phyloP scores from a whole-genome alignment of 2,888 invertebrate genomes.

The Coenonympha glycerion region DNA sequence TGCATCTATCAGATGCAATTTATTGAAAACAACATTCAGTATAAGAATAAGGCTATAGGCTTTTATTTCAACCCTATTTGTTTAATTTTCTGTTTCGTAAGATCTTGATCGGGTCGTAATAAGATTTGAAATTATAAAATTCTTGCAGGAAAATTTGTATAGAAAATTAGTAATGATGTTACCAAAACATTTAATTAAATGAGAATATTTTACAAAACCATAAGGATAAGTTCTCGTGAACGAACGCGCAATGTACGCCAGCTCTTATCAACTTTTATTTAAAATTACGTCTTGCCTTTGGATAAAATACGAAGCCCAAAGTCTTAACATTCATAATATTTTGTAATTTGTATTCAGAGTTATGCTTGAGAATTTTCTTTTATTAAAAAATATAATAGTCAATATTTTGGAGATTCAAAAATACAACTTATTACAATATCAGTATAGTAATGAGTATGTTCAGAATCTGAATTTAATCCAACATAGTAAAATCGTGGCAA shows the following conservation, averaged over 20 bases:
- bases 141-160: too few relatives aligned
- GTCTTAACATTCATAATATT: constrained; percentile 27
- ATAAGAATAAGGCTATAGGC: too few relatives aligned
- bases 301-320: constrained; percentile 18
- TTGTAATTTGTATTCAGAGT: constrained; percentile 25
- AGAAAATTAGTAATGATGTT: neutral
- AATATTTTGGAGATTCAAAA: constrained; percentile 11
- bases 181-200: constrained; percentile 3
- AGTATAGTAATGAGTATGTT: neutral
- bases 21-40: too few relatives aligned
- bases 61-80: too few relatives aligned
- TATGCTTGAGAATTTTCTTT: constrained; percentile 18
- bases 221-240: constrained; percentile 6
- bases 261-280: constrained; percentile 24
- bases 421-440: neutral
- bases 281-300: constrained; percentile 24
- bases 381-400: constrained; percentile 23
- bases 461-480: too few relatives aligned
- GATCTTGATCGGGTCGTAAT: too few relatives aligned
- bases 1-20: too few relatives aligned
- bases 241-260: constrained; percentile 7
- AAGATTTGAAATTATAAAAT: too few relatives aligned
- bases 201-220: constrained; percentile 5
- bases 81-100: too few relatives aligned
- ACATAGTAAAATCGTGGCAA: too few relatives aligned